phyloP scores from a whole-genome alignment of 2,113 vertebrate species.

The Gobius niger region DNA sequence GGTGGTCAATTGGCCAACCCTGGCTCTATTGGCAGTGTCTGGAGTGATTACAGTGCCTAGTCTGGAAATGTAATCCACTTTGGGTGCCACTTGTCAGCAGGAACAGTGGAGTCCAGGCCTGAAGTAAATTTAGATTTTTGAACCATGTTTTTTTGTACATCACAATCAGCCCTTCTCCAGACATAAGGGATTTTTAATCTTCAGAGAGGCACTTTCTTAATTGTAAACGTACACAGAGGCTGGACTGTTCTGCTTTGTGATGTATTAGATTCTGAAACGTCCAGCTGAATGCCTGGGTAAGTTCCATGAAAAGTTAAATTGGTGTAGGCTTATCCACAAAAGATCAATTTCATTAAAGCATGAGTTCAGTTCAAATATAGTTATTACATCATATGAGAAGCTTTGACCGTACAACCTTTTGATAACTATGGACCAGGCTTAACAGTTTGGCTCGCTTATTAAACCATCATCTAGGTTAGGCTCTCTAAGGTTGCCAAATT shows the following conservation, averaged over 20 bases:
- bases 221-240: neutral
- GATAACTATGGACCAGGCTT: neutral
- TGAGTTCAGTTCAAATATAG: too few species aligned
- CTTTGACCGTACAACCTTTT: too few species aligned
- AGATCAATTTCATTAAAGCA: too few species aligned
- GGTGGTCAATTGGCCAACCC: slow-evolving; percentile 49
- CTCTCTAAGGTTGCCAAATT: neutral
- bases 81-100: slow-evolving; percentile 47
- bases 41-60: slow-evolving; percentile 41
- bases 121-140: slow-evolving; percentile 17
- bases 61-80: slow-evolving; percentile 50
- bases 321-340: too few species aligned
- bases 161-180: slow-evolving; percentile 10
- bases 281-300: neutral
- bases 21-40: slow-evolving; percentile 52
- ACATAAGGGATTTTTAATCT: slow-evolving; percentile 3
- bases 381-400: too few species aligned
- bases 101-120: slow-evolving; percentile 12
- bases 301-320: neutral
- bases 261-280: neutral
- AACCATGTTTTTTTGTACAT: slow-evolving; percentile 5
- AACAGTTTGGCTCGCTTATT: neutral
- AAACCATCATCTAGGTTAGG: neutral
- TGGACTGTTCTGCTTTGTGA: neutral
- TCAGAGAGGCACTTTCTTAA: slow-evolving; percentile 10